phyloP scores from a whole-genome alignment of 2,797 vertebrate genomes.

The Liasis olivaceus region DNA sequence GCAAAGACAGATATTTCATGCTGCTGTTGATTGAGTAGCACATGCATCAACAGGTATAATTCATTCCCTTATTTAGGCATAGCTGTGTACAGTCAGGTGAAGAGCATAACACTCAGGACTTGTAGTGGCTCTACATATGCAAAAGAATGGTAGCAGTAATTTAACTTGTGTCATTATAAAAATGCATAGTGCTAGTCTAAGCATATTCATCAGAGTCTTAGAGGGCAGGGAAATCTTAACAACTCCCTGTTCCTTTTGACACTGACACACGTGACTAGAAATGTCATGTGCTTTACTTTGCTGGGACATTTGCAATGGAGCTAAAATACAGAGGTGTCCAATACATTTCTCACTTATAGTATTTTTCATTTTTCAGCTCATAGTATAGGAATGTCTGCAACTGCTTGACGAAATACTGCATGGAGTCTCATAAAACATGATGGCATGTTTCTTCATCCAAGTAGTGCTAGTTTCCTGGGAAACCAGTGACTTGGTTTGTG shows the following conservation, averaged over 20 bases:
- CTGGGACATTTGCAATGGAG: neutral
- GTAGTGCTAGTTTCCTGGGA: constrained; percentile 70
- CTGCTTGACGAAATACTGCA: constrained; percentile 24
- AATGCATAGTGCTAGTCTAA: neutral
- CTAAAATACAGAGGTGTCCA: neutral
- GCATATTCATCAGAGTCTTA: neutral
- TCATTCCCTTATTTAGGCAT: neutral
- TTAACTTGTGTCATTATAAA: no score
- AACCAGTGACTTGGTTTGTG: constrained; percentile 66
- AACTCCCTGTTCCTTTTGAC: neutral
- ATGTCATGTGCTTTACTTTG: neutral
- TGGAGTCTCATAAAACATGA: constrained; percentile 40
- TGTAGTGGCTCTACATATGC: neutral
- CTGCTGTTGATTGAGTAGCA: neutral
- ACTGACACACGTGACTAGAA: neutral
- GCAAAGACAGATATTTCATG: no score
- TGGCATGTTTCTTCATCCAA: constrained; percentile 44
- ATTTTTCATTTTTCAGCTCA: constrained; percentile 17
- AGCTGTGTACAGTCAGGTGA: neutral
- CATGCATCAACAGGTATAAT: neutral
- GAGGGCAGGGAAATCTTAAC: neutral
- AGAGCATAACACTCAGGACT: neutral
- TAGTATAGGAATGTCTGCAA: neutral
- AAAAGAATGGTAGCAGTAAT: neutral
- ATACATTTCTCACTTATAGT: neutral